Percentiles rank a stretch among this genome's conserved stretches.
Evolutionary conservation across 2,888 invertebrate species (phyloP).

Genomic region (Agapetus fuscipes): DNA sequence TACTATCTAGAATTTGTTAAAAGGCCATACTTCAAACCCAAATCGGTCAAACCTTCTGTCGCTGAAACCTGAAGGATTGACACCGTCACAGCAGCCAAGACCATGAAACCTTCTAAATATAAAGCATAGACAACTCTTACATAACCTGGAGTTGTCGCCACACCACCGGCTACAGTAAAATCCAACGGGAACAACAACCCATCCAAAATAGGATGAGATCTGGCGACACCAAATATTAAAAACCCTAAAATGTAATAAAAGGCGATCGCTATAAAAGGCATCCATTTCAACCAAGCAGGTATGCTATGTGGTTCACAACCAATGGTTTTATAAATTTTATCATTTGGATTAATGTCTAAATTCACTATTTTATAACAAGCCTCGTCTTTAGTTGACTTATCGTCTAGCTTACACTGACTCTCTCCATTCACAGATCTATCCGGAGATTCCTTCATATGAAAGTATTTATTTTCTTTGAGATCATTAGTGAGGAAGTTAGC

Average conservation of each 20-base stretch:
- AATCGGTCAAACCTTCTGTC: slow-evolving; percentile 42
- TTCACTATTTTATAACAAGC: slow-evolving; percentile 9
- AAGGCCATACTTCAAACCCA: slow-evolving; percentile 44
- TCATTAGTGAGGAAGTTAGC: slow-evolving; percentile 12
- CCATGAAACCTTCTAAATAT: slow-evolving; percentile 59
- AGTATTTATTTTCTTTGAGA: slow-evolving; percentile 14
- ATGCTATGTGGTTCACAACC: slow-evolving; percentile 18
- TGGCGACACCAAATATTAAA: slow-evolving; percentile 48
- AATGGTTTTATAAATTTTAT: slow-evolving; percentile 26
- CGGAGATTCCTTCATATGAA: slow-evolving; percentile 14
- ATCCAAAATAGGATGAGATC: slow-evolving; percentile 41
- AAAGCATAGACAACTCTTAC: slow-evolving; percentile 54
- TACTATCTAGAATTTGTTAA: slow-evolving; percentile 37
- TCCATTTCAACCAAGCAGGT: slow-evolving; percentile 24
- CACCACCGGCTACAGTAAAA: slow-evolving; percentile 60
- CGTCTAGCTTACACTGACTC: too few species aligned
- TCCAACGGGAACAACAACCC: slow-evolving; percentile 57
- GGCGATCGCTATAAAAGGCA: slow-evolving; percentile 35
- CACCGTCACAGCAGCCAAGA: slow-evolving; percentile 49
- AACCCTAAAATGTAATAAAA: slow-evolving; percentile 52
- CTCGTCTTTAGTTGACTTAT: slow-evolving; percentile 2
- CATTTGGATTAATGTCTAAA: slow-evolving; percentile 25
- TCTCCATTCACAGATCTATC: too few species aligned
- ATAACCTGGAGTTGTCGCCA: slow-evolving; percentile 48
- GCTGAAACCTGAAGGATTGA: slow-evolving; percentile 50